A percentile compares a stretch with the other conserved stretches of the same genome.
phyloP scores from a whole-genome alignment of 2,888 invertebrate species.

The Rhaphigaster nebulosa region DNA sequence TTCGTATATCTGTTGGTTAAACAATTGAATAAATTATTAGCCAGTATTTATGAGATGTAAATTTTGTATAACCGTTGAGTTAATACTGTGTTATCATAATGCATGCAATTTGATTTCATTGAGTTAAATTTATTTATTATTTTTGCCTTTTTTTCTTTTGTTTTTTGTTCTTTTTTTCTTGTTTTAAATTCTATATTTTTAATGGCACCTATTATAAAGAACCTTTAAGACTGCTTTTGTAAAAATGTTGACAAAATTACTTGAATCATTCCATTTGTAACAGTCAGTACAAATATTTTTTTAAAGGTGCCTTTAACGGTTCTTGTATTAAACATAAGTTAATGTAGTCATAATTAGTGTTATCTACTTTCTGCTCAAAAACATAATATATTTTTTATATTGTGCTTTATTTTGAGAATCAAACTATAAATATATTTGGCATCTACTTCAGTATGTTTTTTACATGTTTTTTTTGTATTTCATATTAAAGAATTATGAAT shows the following conservation, averaged over 20 bases:
- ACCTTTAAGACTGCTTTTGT: neutral
- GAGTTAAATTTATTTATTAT: conserved; percentile 7
- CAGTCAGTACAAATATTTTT: neutral
- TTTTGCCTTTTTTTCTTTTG: neutral
- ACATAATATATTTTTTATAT: conserved; percentile 47
- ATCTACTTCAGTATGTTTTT: neutral
- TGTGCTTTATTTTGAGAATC: conserved; percentile 25
- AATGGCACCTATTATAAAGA: conserved; percentile 1
- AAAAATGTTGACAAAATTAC: neutral
- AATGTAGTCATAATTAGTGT: neutral
- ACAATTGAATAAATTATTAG: conserved; percentile 51
- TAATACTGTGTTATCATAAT: conserved; percentile 9
- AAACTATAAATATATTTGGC: neutral
- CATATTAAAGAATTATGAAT: neutral
- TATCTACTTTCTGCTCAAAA: conserved; percentile 5
- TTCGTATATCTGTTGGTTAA: conserved; percentile 57
- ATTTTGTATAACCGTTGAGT: conserved; percentile 46
- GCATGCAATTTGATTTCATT: neutral
- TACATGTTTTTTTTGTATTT: conserved; percentile 18
- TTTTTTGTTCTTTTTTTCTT: neutral
- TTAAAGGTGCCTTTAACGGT: neutral
- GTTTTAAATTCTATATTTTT: neutral
- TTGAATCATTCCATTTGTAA: conserved; percentile 40
- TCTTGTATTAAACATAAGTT: neutral
- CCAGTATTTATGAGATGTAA: conserved; percentile 52